Evolutionary conservation across 2,797 vertebrate species (phyloP).

Genomic region (Cichlasoma orientale): DNA sequence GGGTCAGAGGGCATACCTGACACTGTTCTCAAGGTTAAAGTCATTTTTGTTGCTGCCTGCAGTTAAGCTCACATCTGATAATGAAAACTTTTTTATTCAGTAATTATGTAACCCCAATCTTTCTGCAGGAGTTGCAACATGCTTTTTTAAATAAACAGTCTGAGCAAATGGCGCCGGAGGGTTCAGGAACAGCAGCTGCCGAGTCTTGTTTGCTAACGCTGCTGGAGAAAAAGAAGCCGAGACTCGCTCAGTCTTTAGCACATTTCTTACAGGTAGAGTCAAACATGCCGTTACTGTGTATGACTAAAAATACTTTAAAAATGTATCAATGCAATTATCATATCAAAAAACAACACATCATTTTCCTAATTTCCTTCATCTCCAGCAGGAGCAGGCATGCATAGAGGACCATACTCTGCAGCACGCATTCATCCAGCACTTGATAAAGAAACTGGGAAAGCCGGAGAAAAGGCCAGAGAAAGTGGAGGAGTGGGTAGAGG

Average conservation of each 20-base stretch:
- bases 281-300: not conserved
- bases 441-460: conserved; percentile 78
- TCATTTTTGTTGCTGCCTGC: not conserved
- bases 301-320: not conserved
- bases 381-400: conserved; percentile 68
- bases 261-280: conserved; percentile 75
- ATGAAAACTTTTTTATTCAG: not conserved
- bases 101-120: not conserved
- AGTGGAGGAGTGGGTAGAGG: conserved; percentile 69
- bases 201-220: conserved; percentile 82
- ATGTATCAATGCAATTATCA: not conserved
- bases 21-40: conserved; percentile 83
- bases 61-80: not conserved
- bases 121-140: conserved; percentile 86
- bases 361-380: not conserved
- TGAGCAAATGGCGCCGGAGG: conserved; percentile 59
- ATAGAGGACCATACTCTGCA: conserved; percentile 72
- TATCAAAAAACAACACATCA: not conserved
- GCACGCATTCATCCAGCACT: conserved; percentile 84
- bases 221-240: conserved; percentile 80
- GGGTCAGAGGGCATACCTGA: conserved; percentile 81
- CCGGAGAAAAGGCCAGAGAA: conserved; percentile 52
- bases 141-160: conserved; percentile 77
- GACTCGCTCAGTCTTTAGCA: conserved; percentile 83
- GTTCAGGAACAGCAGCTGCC: conserved; percentile 46